A percentile compares a stretch with the other conserved stretches of the same genome.
These are phyloP conservation scores for Manis crassicaudata DNA, from an alignment of 2,797 vertebrate species.

Conservation along the genomic window DNA sequence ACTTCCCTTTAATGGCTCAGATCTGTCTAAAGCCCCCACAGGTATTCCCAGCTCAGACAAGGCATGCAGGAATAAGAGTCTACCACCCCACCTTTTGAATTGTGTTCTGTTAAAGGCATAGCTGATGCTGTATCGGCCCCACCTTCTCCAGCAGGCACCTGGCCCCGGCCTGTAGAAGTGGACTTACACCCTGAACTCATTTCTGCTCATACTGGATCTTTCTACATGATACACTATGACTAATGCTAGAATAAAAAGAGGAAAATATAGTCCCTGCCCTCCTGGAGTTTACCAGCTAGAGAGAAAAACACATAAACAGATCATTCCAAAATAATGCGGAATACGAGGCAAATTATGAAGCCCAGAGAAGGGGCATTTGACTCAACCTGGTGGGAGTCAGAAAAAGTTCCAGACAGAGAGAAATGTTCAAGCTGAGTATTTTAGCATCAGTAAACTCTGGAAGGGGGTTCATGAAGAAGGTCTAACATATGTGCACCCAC, in stretches of 20 bases:
- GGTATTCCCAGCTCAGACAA: neutral
- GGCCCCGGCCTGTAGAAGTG: neutral
- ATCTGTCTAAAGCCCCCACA: neutral
- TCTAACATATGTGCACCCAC: neutral
- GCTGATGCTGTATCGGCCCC: rapidly evolving
- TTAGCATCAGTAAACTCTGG: neutral
- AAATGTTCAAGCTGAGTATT: slow-evolving; percentile 4
- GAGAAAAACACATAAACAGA: neutral
- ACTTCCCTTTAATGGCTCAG: neutral
- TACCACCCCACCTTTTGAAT: neutral
- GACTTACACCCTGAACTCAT: neutral
- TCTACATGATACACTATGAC: neutral
- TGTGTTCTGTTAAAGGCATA: neutral
- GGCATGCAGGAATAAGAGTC: neutral
- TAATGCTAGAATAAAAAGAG: neutral
- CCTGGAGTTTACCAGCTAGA: neutral
- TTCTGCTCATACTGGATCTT: neutral
- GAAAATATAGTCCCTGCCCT: neutral
- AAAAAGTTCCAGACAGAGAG: slow-evolving; percentile 27
- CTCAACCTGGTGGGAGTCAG: neutral
- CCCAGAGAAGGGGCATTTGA: neutral
- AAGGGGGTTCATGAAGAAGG: neutral
- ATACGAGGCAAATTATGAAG: neutral
- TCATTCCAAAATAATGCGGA: neutral
- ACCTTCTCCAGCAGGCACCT: neutral